Conservation (phyloP, 2,113 vertebrate genomes). For the Hippocampus abdominalis region DNA sequence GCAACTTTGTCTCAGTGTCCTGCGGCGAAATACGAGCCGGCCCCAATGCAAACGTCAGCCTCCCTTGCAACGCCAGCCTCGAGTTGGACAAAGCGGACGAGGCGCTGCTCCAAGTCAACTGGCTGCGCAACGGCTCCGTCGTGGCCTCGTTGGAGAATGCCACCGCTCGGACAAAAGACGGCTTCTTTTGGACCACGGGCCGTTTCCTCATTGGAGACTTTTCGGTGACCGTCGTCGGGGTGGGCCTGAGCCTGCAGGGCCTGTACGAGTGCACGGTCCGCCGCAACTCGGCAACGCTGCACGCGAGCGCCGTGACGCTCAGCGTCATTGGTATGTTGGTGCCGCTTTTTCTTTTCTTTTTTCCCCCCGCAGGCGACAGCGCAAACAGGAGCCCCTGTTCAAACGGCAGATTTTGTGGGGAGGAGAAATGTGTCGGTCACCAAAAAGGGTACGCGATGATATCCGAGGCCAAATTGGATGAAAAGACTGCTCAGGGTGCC, state of each 20-base stretch:
- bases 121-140: constrained; percentile 49
- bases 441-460: too few relatives aligned
- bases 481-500: too few relatives aligned
- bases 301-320: constrained; percentile 53
- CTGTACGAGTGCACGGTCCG: constrained; percentile 64
- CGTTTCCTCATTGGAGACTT: constrained; percentile 54
- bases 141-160: constrained; percentile 44
- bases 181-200: constrained; percentile 51
- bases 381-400: too few relatives aligned
- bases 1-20: constrained; percentile 46
- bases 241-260: constrained; percentile 58
- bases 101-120: constrained; percentile 51
- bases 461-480: too few relatives aligned
- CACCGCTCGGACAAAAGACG: constrained; percentile 25
- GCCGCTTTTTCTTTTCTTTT: background rate
- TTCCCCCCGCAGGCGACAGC: background rate
- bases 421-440: background rate
- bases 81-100: constrained; percentile 7
- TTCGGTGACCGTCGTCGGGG: constrained; percentile 57
- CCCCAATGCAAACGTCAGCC: constrained; percentile 43
- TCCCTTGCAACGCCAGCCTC: constrained; percentile 55
- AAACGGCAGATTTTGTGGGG: background rate
- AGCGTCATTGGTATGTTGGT: constrained; percentile 54
- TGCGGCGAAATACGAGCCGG: constrained; percentile 44
- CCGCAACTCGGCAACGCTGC: constrained; percentile 48